phyloP scores from a whole-genome alignment of 2,113 vertebrate species.

The Vidua chalybeata region DNA sequence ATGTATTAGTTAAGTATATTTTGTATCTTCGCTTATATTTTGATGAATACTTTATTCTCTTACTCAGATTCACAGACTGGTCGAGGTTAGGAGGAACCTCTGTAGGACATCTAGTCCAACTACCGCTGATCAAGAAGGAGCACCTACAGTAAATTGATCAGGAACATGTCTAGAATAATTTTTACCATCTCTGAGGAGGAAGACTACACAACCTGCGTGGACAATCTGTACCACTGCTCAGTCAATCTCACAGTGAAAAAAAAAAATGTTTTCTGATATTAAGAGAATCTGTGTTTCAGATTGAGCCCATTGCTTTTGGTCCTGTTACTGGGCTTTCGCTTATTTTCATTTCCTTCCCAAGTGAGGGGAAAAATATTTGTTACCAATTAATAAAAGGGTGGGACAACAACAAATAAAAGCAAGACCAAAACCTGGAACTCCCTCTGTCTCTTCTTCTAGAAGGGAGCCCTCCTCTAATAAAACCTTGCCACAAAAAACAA shows the following conservation, averaged over 20 bases:
- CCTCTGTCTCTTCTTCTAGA: neutral
- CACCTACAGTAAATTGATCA: neutral
- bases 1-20: neutral
- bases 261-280: neutral
- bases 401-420: neutral
- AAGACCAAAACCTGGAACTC: neutral
- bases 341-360: neutral
- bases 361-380: accelerated
- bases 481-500: neutral
- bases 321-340: neutral
- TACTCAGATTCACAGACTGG: neutral
- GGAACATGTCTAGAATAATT: neutral
- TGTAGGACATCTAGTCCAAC: neutral
- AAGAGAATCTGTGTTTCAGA: neutral
- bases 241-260: neutral
- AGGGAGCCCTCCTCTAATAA: neutral
- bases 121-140: accelerated
- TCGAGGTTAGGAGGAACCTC: neutral
- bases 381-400: neutral
- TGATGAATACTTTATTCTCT: neutral
- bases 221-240: neutral
- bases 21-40: neutral
- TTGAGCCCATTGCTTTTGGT: neutral
- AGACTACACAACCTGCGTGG: neutral
- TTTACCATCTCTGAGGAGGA: neutral